Base-by-base conservation (phyloP, 2,888 invertebrate genomes). In the Drosophila meridiana region DNA sequence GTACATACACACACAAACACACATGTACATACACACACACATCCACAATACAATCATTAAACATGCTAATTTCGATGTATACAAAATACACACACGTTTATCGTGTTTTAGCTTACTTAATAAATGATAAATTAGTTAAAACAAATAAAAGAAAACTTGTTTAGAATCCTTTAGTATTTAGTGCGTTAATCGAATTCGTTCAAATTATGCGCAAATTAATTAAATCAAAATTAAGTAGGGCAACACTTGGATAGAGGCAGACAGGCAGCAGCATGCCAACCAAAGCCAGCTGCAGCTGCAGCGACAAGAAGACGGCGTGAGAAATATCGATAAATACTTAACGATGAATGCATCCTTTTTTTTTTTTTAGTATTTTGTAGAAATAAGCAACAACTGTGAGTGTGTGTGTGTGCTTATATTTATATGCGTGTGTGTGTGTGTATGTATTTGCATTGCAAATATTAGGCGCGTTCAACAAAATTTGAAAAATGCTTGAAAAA, bases 401-500 rank as follows among this genome's bases (percentile, higher is more conserved):
- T 47, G 30, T 48, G 13, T 60, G 34, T 40, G 48, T n/a, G 61
- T 36, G 61, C 13, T 32, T 53, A 20, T 20, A 20, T 20, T 20
- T 20, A 20, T 20, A 20, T 20, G 20, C 20, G 20, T 20, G 13
- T 48, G 13, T 43, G 28, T 36, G 20, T 26, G 36, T 50, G 45
- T 61, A 4, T 38, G 3, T 42, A 47, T 42, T 43, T 48, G 42
- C 36, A 68, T 50, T 52, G 13, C 34, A 60, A 60, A n/a, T 32
- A 38, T 13, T 69, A 67, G 66, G 57, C 60, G 60, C 69, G 60
- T 64, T 66, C 69, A 78, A 83, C 85, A 83, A 80, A 82, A 67
- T 85, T 80, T 82, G 72, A 83, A 80, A 78, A 83, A 85, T 77
- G 62, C 80, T 82, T 68, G 47, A 63, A 52, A 66, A 57, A 32